These are phyloP conservation scores for Xestia ashworthii DNA, from an alignment of 2,888 invertebrate species.

Conservation along the genomic window DNA sequence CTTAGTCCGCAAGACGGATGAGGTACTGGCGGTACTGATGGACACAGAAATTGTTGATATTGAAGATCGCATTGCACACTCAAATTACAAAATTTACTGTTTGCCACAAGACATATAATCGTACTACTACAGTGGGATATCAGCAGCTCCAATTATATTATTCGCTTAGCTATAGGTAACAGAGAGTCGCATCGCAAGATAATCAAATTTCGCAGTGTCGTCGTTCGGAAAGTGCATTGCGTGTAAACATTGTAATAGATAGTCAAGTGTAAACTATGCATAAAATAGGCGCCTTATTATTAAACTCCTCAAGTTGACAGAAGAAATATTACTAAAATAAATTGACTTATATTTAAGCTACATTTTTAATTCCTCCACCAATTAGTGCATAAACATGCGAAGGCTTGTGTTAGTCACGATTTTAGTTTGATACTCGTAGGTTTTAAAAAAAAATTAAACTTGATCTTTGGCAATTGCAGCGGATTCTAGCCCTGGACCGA, in stretches of 20 bases:
- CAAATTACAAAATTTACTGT: conserved; percentile 3
- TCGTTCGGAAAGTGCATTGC: conserved; percentile 34
- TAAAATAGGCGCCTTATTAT: conserved; percentile 5
- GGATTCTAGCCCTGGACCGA: not conserved
- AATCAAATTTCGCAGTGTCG: conserved; percentile 58
- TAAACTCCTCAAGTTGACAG: not conserved
- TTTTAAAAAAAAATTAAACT: too few relatives aligned
- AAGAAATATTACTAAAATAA: not conserved
- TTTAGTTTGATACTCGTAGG: too few relatives aligned
- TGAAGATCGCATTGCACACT: conserved; percentile 23
- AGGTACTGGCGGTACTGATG: not conserved
- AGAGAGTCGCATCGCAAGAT: conserved; percentile 49
- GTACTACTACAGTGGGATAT: conserved; percentile 14
- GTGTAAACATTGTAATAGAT: conserved; percentile 10
- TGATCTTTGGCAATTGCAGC: not conserved
- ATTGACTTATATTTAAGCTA: too few relatives aligned
- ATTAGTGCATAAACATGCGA: not conserved
- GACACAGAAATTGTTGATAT: not conserved
- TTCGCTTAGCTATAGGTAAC: conserved; percentile 53
- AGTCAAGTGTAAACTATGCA: conserved; percentile 4
- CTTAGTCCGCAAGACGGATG: not conserved
- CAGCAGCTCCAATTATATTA: conserved; percentile 49
- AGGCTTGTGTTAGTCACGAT: not conserved
- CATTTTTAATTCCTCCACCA: not conserved
- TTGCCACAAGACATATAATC: not conserved